phyloP scores from a whole-genome alignment of 2,113 vertebrate species.

The Promerops cafer region DNA sequence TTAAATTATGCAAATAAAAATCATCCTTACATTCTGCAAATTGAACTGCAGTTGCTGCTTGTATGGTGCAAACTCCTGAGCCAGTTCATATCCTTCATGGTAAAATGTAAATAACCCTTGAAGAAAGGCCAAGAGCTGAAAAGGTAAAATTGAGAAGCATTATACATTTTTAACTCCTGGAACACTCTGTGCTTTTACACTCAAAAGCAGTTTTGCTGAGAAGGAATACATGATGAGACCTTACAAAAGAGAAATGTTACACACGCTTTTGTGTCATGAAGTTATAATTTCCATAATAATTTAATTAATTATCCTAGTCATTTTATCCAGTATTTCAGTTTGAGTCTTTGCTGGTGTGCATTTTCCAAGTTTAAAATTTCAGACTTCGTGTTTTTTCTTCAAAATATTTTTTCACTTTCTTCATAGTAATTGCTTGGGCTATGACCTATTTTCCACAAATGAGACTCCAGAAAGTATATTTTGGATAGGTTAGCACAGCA shows the following conservation, averaged over 20 bases:
- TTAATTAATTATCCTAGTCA: not conserved
- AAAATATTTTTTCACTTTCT: not conserved
- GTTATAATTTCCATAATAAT: not conserved
- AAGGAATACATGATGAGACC: not conserved
- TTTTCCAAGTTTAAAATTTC: not conserved
- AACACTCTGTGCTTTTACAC: not conserved
- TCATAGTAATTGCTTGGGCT: not conserved
- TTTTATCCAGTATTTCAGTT: not conserved
- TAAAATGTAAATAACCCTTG: slow-evolving; percentile 98
- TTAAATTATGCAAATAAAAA: not conserved
- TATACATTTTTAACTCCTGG: not conserved
- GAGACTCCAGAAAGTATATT: not conserved
- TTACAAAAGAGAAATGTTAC: not conserved
- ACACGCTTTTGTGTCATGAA: not conserved
- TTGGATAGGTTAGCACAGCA: not conserved
- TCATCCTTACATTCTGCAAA: slow-evolving; percentile 90
- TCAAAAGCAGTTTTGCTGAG: not conserved
- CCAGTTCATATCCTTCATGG: slow-evolving; percentile 97
- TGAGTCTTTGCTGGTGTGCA: not conserved
- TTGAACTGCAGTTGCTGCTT: slow-evolving; percentile 98
- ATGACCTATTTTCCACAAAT: slow-evolving; percentile 22
- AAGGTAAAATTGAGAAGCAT: slow-evolving; percentile 25
- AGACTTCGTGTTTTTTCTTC: not conserved
- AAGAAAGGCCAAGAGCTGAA: slow-evolving; percentile 95
- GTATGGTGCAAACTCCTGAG: slow-evolving; percentile 95